phyloP scores from a whole-genome alignment of 2,113 vertebrate species.

The Dasyornis broadbenti region DNA sequence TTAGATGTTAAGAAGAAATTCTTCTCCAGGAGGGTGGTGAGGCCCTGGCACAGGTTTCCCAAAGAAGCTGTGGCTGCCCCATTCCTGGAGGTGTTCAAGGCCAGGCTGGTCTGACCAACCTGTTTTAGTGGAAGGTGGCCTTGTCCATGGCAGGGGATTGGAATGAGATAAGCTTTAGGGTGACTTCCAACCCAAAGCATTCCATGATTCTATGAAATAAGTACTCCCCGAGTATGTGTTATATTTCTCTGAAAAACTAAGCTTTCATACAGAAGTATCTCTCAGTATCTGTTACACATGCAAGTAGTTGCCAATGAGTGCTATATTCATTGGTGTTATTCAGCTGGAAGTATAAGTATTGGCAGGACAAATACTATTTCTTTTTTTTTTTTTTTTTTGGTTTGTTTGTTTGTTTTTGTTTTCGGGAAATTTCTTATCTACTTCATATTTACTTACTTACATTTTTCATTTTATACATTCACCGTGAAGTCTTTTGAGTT shows the following conservation, averaged over 20 bases:
- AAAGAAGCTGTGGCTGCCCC: not conserved
- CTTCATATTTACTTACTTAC: not conserved
- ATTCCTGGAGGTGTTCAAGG: not conserved
- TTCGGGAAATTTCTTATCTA: not conserved
- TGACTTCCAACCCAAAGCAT: not conserved
- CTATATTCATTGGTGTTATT: not conserved
- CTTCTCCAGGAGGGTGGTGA: accelerated
- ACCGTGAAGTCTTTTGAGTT: not conserved
- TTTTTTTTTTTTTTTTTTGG: no score
- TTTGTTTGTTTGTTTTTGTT: not conserved
- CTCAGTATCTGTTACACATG: not conserved
- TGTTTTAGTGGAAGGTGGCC: accelerated
- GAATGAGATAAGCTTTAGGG: accelerated
- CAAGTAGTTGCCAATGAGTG: not conserved
- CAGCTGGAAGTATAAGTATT: not conserved
- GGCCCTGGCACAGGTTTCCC: accelerated
- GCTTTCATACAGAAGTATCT: not conserved
- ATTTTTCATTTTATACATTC: not conserved
- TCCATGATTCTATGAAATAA: not conserved
- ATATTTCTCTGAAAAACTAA: not conserved
- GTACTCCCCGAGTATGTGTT: not conserved
- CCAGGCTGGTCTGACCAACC: not conserved
- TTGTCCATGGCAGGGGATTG: accelerated
- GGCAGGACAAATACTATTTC: not conserved
- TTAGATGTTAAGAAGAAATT: not conserved